phyloP scores from a whole-genome alignment of 2,797 vertebrate genomes.

The Melanotaenia pygmaea region DNA sequence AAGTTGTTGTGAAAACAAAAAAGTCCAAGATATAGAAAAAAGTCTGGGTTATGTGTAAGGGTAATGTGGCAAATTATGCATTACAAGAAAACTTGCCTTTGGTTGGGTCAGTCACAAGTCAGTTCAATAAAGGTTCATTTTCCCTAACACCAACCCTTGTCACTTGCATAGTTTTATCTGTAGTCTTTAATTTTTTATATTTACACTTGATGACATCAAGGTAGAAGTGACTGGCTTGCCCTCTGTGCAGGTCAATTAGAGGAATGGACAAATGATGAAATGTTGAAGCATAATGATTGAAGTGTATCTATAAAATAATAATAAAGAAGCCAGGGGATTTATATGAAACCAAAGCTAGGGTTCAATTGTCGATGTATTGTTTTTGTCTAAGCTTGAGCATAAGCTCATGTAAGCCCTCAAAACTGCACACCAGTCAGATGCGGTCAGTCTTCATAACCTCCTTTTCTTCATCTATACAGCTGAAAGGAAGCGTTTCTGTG shows the following conservation, averaged over 20 bases:
- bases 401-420: too few relatives aligned
- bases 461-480: not conserved
- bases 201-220: constrained; percentile 43
- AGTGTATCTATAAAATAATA: not conserved
- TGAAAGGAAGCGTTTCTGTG: constrained; percentile 18
- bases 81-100: constrained; percentile 11
- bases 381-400: not conserved
- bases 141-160: constrained; percentile 5
- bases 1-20: not conserved
- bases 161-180: constrained; percentile 28
- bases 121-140: constrained; percentile 29
- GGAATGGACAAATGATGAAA: constrained; percentile 3
- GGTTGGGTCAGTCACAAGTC: not conserved
- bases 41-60: not conserved
- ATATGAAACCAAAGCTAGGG: too few relatives aligned
- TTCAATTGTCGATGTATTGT: not conserved
- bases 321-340: not conserved
- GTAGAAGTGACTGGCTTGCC: constrained; percentile 13
- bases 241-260: not conserved
- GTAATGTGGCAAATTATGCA: not conserved
- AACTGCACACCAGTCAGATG: not conserved
- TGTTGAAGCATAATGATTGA: not conserved
- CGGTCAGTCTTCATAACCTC: not conserved
- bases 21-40: not conserved
- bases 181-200: constrained; percentile 47